Conservation (phyloP, 92 coral and sea anemone genomes). For the Galaxea fascicularis region DNA sequence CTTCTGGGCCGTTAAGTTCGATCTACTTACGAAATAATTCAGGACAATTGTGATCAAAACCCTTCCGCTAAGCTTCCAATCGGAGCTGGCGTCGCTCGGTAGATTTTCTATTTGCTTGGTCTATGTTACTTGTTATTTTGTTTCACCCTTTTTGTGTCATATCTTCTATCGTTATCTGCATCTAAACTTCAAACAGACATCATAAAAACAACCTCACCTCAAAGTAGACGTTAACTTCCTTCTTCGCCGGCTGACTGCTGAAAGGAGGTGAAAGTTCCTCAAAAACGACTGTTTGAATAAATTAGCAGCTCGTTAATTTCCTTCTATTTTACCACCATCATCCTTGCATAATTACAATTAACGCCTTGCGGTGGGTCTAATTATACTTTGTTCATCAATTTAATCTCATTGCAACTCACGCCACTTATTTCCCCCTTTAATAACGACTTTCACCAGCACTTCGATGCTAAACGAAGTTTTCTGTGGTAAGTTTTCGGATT, state of each 20-base stretch:
- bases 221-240: neutral
- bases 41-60: no score
- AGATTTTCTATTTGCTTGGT: neutral
- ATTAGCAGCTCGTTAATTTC: constrained; percentile 16
- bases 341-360: constrained; percentile 13
- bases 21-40: no score
- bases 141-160: neutral
- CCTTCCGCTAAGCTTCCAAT: no score
- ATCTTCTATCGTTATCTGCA: neutral
- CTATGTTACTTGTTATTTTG: neutral
- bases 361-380: neutral
- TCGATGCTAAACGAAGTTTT: neutral
- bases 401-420: neutral
- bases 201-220: constrained; percentile 18
- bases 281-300: constrained; percentile 33
- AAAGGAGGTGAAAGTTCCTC: neutral
- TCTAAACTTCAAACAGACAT: neutral
- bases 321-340: neutral
- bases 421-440: no score
- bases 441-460: neutral
- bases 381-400: neutral
- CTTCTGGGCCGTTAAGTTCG: no score
- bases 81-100: neutral
- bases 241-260: neutral
- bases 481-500: no score